These are phyloP conservation scores for Drosophila borealis DNA, from an alignment of 2,888 invertebrate species.

Conservation along the genomic window DNA sequence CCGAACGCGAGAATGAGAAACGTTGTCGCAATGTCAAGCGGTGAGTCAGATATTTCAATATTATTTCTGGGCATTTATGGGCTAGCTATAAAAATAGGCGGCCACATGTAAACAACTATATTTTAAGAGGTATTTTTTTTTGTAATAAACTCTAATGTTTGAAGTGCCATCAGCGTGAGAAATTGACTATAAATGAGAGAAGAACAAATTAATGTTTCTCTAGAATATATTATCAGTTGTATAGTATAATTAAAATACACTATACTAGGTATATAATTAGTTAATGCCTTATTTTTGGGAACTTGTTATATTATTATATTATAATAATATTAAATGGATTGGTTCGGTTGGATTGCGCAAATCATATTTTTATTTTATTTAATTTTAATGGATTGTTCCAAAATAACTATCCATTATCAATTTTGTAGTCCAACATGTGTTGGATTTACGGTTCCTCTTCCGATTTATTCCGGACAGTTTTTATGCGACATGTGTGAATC, in stretches of 20 bases:
- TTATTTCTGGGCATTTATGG: not conserved
- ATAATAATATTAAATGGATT: no score
- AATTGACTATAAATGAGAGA: no score
- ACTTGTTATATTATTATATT: no score
- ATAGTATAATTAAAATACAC: no score
- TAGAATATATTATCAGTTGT: no score
- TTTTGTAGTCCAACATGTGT: not conserved
- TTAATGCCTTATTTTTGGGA: conserved; percentile 2
- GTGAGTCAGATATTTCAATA: conserved; percentile 63
- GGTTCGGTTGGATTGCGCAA: not conserved
- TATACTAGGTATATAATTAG: not conserved
- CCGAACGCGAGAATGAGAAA: conserved; percentile 76
- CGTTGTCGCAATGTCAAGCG: conserved; percentile 80
- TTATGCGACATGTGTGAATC: not conserved
- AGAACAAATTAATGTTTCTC: no score
- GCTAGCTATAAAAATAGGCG: not conserved
- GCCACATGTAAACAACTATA: not conserved
- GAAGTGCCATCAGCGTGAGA: no score
- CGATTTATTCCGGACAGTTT: no score
- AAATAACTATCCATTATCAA: not conserved
- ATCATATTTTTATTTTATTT: not conserved
- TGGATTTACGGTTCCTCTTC: no score
- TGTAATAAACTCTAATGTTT: no score
- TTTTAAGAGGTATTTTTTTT: not conserved
- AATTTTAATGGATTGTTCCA: not conserved